Conservation (phyloP, 2,797 vertebrate genomes). For the Mycteria americana region DNA sequence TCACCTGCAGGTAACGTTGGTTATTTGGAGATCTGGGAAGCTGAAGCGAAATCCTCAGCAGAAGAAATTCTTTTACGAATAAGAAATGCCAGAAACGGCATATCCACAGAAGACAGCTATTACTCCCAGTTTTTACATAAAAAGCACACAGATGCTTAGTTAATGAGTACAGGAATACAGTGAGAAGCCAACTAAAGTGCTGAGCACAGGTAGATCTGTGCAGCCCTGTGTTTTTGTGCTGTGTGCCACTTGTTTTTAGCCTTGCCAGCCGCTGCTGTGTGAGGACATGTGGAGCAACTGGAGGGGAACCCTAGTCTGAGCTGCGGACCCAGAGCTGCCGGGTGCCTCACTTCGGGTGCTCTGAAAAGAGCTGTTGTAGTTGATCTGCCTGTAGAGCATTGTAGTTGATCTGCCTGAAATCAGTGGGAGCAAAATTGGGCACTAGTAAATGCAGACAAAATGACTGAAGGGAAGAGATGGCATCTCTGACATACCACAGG, state of each 20-base stretch:
- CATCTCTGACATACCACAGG: neutral
- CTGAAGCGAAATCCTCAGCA: neutral
- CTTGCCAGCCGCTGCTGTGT: neutral
- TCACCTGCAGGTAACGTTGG: neutral
- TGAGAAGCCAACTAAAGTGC: neutral
- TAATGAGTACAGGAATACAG: neutral
- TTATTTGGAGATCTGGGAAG: neutral
- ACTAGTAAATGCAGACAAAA: neutral
- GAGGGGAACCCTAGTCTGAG: neutral
- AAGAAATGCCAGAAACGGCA: neutral
- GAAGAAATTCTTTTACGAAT: neutral
- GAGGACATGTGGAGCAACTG: rapidly evolving
- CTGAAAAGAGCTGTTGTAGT: neutral
- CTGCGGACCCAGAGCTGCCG: rapidly evolving
- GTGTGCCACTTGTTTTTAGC: neutral
- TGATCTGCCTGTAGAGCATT: neutral
- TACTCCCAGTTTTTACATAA: neutral
- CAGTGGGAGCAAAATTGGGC: no score
- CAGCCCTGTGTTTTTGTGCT: neutral
- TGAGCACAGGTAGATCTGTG: neutral
- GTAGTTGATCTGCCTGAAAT: neutral
- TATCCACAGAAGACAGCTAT: neutral
- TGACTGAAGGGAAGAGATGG: neutral
- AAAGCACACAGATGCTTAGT: neutral
- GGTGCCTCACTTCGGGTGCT: rapidly evolving